These are phyloP conservation scores for Lordiphosa andalusiaca DNA, from an alignment of 2,888 invertebrate species.

Conservation along the genomic window DNA sequence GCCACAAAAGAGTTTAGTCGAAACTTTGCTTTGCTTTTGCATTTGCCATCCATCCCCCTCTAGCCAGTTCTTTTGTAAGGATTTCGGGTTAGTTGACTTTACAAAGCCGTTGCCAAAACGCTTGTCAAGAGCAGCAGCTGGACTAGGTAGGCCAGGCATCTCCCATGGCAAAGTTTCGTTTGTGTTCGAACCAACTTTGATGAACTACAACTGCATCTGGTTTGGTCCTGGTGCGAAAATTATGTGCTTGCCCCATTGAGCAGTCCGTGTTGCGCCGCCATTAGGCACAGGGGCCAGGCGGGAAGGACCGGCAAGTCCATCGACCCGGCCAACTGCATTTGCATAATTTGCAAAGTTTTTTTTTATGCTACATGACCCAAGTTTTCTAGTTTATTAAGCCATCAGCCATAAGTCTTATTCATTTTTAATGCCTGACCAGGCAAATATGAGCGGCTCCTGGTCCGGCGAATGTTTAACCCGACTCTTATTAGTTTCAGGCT, in stretches of 20 bases:
- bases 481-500: constrained; percentile 31
- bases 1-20: constrained; percentile 58
- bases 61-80: constrained; percentile 43
- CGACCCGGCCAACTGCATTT: constrained; percentile 56
- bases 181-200: constrained; percentile 70
- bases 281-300: constrained; percentile 41
- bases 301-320: constrained; percentile 7
- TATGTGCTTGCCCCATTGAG: constrained; percentile 63
- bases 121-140: constrained; percentile 51
- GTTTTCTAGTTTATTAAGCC: constrained; percentile 64
- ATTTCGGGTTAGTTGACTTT: constrained; percentile 63
- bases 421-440: constrained; percentile 28
- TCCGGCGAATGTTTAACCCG: constrained; percentile 43
- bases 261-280: constrained; percentile 57
- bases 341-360: constrained; percentile 67
- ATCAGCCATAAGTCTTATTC: constrained; percentile 60
- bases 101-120: constrained; percentile 50
- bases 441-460: not conserved
- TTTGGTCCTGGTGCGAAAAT: constrained; percentile 41
- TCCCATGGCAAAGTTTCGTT: constrained; percentile 61
- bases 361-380: constrained; percentile 55
- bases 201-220: constrained; percentile 41
- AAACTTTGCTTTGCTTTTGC: constrained; percentile 56
- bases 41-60: constrained; percentile 31
- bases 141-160: constrained; percentile 19